Percentiles rank a stretch among this genome's conserved stretches.
These are phyloP conservation scores for Popillia japonica DNA, from an alignment of 1,140 invertebrate genomes.

Conservation along the genomic window DNA sequence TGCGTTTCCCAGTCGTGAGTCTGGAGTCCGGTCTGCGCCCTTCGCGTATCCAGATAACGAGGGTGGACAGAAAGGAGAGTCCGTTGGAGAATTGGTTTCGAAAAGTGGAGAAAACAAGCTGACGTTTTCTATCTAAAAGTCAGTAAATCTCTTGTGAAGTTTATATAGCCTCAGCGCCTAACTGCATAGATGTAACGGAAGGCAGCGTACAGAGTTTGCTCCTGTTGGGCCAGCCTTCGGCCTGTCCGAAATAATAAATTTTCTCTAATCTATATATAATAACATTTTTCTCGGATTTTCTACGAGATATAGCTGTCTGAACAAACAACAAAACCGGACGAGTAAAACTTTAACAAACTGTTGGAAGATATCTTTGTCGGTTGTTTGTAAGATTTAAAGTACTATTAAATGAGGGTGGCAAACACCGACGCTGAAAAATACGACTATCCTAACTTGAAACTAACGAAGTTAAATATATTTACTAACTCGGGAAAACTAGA, in stretches of 20 bases:
- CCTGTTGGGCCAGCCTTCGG: not conserved
- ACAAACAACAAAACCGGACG: slow-evolving; percentile 9
- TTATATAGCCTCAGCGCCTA: slow-evolving; percentile 24
- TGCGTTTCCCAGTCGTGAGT: slow-evolving; percentile 10
- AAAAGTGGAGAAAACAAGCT: slow-evolving; percentile 47
- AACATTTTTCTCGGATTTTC: slow-evolving; percentile 5
- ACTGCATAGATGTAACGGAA: slow-evolving; percentile 23
- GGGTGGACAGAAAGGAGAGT: slow-evolving; percentile 35
- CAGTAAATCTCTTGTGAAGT: slow-evolving; percentile 47
- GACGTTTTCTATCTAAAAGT: slow-evolving; percentile 51
- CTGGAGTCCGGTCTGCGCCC: not conserved
- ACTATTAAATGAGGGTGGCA: not conserved
- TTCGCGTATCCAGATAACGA: slow-evolving; percentile 24
- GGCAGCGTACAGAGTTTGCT: not conserved
- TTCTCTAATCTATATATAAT: slow-evolving; percentile 35
- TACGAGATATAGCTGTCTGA: not conserved
- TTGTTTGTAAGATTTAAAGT: slow-evolving; percentile 28
- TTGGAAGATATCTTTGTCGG: slow-evolving; percentile 2
- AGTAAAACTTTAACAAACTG: slow-evolving; percentile 13
- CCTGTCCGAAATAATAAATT: slow-evolving; percentile 32
- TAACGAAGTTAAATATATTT: too few relatives aligned
- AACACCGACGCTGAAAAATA: not conserved
- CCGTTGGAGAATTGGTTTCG: slow-evolving; percentile 25
- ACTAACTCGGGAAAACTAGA: too few relatives aligned
- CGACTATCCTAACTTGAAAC: not conserved